These are phyloP conservation scores for Montifringilla adamsi DNA, from an alignment of 2,113 vertebrate species.

Conservation along the genomic window DNA sequence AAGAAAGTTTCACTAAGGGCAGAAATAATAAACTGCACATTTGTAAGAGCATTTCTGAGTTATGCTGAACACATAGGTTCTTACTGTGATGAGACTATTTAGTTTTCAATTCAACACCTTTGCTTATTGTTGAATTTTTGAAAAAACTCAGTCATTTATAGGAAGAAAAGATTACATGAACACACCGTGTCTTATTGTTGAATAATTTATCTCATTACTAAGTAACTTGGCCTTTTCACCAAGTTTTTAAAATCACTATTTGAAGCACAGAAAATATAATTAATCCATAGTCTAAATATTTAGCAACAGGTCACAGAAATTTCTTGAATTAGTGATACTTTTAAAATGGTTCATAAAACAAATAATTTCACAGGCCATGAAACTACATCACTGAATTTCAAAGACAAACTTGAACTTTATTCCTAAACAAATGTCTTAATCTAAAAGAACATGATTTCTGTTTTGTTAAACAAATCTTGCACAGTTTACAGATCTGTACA, in stretches of 20 bases:
- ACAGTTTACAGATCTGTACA: conserved; percentile 54
- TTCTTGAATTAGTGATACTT: conserved; percentile 31
- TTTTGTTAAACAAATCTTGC: conserved; percentile 50
- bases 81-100: neutral
- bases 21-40: neutral
- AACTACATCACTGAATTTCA: conserved; percentile 43
- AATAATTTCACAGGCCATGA: conserved; percentile 31
- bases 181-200: neutral
- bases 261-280: conserved; percentile 16
- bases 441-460: conserved; percentile 14
- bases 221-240: neutral
- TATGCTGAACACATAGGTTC: neutral
- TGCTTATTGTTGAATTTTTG: neutral
- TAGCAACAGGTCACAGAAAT: conserved; percentile 28
- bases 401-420: conserved; percentile 40
- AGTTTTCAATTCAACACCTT: neutral
- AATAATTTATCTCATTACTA: neutral
- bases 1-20: neutral
- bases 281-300: conserved; percentile 66
- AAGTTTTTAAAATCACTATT: neutral
- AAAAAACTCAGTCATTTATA: neutral
- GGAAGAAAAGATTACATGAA: neutral
- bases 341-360: conserved; percentile 40
- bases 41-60: neutral
- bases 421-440: conserved; percentile 58